Percentiles rank a stretch among this genome's conserved stretches.
Conservation (phyloP, 30 jellyfish, hydroid and myxozoan genomes). For the Mastigias papua region DNA sequence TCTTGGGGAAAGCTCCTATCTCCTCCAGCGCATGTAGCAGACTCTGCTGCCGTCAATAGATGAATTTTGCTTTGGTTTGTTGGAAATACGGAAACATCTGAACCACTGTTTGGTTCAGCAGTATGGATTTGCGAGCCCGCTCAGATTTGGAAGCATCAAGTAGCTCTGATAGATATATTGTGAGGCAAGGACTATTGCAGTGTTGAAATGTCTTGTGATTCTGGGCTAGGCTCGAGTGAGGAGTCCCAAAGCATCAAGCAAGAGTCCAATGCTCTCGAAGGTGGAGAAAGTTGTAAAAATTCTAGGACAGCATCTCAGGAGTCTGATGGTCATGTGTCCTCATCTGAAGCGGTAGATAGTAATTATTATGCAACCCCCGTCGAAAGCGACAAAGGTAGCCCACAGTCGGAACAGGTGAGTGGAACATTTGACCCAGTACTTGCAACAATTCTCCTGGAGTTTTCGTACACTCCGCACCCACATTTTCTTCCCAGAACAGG, state of each 20-base stretch:
- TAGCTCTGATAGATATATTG: background rate
- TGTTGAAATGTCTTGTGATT: slow-evolving; percentile 42
- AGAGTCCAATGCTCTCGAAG: background rate
- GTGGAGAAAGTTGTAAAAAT: background rate
- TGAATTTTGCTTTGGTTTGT: background rate
- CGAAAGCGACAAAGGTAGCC: slow-evolving; percentile 12
- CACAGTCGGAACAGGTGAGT: slow-evolving; percentile 24
- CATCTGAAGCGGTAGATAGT: background rate
- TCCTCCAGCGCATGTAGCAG: background rate
- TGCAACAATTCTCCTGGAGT: background rate
- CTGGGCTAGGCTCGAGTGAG: slow-evolving; percentile 45
- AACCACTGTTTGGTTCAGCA: background rate
- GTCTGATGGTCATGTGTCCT: slow-evolving; percentile 11
- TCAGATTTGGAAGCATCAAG: background rate
- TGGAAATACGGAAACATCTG: background rate
- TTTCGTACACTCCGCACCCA: background rate
- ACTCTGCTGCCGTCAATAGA: background rate
- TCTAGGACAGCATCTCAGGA: slow-evolving; percentile 8
- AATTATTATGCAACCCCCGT: slow-evolving; percentile 45
- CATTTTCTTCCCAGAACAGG: too few relatives aligned
- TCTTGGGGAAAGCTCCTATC: background rate
- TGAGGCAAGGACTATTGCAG: background rate
- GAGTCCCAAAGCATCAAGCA: slow-evolving; percentile 22
- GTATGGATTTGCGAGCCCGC: background rate
- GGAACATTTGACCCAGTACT: background rate